Conservation (phyloP, 2,113 vertebrate species). For the Pteropus alecto region DNA sequence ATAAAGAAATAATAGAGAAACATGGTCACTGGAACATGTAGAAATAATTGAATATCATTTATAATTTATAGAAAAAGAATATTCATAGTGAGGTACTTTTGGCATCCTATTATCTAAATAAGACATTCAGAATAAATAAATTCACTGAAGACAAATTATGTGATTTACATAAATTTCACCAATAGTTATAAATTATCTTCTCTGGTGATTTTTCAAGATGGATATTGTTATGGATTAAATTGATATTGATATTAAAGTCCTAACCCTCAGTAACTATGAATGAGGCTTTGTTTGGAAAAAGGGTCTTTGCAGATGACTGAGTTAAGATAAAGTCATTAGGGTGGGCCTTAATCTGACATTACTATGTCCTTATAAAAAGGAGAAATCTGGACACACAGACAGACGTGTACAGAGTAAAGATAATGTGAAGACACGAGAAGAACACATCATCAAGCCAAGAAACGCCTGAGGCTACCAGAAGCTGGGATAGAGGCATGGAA, state of each 20-base stretch:
- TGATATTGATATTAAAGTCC: neutral
- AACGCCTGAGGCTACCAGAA: neutral
- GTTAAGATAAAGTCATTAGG: neutral
- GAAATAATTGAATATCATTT: neutral
- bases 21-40: neutral
- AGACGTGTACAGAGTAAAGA: neutral
- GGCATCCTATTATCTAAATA: neutral
- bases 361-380: neutral
- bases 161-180: neutral
- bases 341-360: neutral
- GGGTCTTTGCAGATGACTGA: neutral
- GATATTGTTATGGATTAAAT: neutral
- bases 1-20: neutral
- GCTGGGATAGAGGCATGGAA: too few species aligned
- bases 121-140: conserved; percentile 10
- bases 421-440: neutral
- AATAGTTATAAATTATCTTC: neutral
- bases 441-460: neutral
- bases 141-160: neutral
- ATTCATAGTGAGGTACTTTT: neutral
- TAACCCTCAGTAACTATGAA: neutral
- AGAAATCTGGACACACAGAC: neutral
- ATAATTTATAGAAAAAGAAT: neutral
- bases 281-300: conserved; percentile 4
- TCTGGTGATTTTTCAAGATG: conserved; percentile 23